phyloP scores from a whole-genome alignment of 2,888 invertebrate species.

The Liodrosophila aerea region DNA sequence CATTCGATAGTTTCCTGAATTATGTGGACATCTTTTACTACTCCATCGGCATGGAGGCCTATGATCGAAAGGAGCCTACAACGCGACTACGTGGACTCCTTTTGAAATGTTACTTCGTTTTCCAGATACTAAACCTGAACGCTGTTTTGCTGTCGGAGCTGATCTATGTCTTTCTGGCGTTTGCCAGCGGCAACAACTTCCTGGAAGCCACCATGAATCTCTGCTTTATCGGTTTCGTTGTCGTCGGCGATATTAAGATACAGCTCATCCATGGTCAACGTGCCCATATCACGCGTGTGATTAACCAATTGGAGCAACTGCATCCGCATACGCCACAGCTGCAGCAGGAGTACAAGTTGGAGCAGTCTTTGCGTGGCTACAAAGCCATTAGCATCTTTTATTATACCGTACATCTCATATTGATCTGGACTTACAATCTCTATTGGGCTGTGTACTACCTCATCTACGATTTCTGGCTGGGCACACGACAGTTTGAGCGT shows the following conservation, averaged over 20 bases:
- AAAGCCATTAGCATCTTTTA: slow-evolving; percentile 62
- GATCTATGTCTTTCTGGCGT: slow-evolving; percentile 66
- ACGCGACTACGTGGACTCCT: slow-evolving; percentile 13
- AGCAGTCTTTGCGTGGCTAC: slow-evolving; percentile 38
- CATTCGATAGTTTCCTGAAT: slow-evolving; percentile 54
- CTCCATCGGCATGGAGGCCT: slow-evolving; percentile 69
- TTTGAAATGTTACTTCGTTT: slow-evolving; percentile 43
- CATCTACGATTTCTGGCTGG: slow-evolving; percentile 62
- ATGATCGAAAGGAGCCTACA: slow-evolving; percentile 19
- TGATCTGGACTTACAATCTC: slow-evolving; percentile 79
- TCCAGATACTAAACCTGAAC: slow-evolving; percentile 66
- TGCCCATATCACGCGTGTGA: slow-evolving; percentile 52
- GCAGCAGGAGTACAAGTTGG: slow-evolving; percentile 47
- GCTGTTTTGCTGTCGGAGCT: slow-evolving; percentile 62
- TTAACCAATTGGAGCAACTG: slow-evolving; percentile 55
- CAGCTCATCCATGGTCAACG: slow-evolving; percentile 62
- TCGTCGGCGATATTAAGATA: slow-evolving; percentile 74
- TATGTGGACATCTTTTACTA: slow-evolving; percentile 64
- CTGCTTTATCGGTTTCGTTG: slow-evolving; percentile 71
- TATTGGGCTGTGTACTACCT: slow-evolving; percentile 64
- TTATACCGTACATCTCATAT: slow-evolving; percentile 60
- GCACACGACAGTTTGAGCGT: slow-evolving; percentile 43
- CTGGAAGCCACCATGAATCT: slow-evolving; percentile 75
- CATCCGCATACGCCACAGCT: slow-evolving; percentile 53
- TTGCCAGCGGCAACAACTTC: slow-evolving; percentile 65